Conservation (phyloP, 2,888 invertebrate species). For the Melipona bicolor region DNA sequence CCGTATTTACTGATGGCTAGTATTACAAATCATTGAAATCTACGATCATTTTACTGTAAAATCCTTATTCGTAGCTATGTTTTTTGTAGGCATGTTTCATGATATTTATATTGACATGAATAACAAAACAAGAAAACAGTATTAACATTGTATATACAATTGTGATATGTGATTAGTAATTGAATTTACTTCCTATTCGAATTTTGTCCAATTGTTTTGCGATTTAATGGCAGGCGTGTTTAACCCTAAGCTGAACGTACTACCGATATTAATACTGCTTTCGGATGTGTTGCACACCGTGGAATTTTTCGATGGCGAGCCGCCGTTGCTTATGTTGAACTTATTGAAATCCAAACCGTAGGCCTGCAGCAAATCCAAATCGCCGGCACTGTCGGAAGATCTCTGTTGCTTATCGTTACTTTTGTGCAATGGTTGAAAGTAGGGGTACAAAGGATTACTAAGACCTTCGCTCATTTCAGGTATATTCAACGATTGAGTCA, state of each 20-base stretch:
- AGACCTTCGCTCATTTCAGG: conserved; percentile 81
- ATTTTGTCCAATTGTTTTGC: conserved; percentile 87
- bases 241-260: conserved; percentile 79
- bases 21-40: conserved; percentile 15
- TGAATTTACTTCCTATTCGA: conserved; percentile 83
- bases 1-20: conserved; percentile 10
- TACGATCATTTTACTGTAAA: conserved; percentile 14
- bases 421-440: conserved; percentile 83
- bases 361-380: conserved; percentile 89
- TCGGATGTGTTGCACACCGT: conserved; percentile 70
- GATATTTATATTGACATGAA: conserved; percentile 39
- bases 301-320: conserved; percentile 69
- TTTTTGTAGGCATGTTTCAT: conserved; percentile 19
- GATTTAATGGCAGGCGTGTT: conserved; percentile 84
- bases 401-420: conserved; percentile 63
- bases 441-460: conserved; percentile 85
- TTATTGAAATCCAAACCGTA: conserved; percentile 90
- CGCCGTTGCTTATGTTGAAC: conserved; percentile 82
- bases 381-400: conserved; percentile 82
- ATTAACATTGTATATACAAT: conserved; percentile 67
- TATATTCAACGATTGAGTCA: conserved; percentile 80
- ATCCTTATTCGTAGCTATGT: conserved; percentile 20
- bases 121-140: conserved; percentile 45
- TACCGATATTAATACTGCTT: conserved; percentile 78
- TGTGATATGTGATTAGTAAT: conserved; percentile 61